phyloP scores from a whole-genome alignment of 2,797 vertebrate species.

The Poecilia gillii region DNA sequence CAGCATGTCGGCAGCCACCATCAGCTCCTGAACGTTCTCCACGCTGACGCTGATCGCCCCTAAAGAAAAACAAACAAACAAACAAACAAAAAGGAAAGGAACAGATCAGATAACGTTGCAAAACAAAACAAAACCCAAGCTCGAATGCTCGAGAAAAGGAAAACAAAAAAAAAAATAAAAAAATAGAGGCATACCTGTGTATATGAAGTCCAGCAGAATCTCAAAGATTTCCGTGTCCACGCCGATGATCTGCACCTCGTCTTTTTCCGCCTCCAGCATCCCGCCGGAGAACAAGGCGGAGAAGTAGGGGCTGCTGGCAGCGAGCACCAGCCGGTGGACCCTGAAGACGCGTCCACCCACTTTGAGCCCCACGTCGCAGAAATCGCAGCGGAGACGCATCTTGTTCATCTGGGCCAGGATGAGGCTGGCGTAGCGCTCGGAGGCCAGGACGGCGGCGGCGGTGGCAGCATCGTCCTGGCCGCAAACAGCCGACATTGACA shows the following conservation, averaged over 20 bases:
- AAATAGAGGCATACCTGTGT: conserved; percentile 77
- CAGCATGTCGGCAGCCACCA: conserved; percentile 97
- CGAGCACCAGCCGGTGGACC: conserved; percentile 92
- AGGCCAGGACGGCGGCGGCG: conserved; percentile 66
- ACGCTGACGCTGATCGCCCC: conserved; percentile 88
- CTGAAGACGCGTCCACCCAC: conserved; percentile 86
- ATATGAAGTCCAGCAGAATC: conserved; percentile 93
- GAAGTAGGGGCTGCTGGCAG: conserved; percentile 96
- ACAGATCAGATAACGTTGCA: not conserved
- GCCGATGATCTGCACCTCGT: conserved; percentile 90
- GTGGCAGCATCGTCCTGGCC: conserved; percentile 16
- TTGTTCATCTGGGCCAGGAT: conserved; percentile 94
- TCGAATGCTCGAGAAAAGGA: too few species aligned
- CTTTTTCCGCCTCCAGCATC: conserved; percentile 91
- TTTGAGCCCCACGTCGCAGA: conserved; percentile 92
- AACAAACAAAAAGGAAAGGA: not conserved
- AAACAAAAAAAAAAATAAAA: not conserved
- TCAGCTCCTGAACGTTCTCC: conserved; percentile 95
- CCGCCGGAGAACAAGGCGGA: conserved; percentile 91
- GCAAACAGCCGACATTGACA: conserved; percentile 44
- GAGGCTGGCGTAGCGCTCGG: conserved; percentile 88
- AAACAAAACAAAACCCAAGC: not conserved
- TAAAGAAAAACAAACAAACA: conserved; percentile 48
- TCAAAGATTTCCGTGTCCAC: conserved; percentile 89
- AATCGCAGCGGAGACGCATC: conserved; percentile 87